phyloP scores from a whole-genome alignment of 2,113 vertebrate genomes.

The Porphyrio hochstetteri region DNA sequence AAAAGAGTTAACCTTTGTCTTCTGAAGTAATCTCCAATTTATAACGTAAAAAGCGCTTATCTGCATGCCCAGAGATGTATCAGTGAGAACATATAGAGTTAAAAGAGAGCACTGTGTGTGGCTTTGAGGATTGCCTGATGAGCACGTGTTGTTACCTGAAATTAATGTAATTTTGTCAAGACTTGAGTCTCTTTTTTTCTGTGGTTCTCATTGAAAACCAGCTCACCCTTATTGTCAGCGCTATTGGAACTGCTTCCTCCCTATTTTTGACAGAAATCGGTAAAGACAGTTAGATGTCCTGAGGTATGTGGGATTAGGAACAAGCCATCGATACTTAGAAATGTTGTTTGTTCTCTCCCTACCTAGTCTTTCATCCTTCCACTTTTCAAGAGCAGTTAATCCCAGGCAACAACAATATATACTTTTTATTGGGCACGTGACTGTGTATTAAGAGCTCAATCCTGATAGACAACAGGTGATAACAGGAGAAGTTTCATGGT shows the following conservation, averaged over 20 bases:
- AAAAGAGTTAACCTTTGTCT: neutral
- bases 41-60: neutral
- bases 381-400: neutral
- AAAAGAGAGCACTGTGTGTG: neutral
- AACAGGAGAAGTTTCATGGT: neutral
- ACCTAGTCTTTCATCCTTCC: neutral
- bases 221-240: neutral
- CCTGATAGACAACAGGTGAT: neutral
- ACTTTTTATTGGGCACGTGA: neutral
- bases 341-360: neutral
- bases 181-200: neutral
- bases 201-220: neutral
- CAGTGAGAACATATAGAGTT: neutral
- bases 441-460: neutral
- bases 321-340: neutral
- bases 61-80: neutral
- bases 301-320: neutral
- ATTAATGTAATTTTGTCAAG: neutral
- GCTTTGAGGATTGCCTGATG: neutral
- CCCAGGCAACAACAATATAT: neutral
- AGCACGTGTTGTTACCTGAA: neutral
- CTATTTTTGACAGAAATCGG: neutral
- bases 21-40: neutral
- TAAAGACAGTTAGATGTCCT: neutral
- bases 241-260: neutral